Evolutionary conservation across 2,888 invertebrate species (phyloP), one percentile per base, ranked within the genome.

Genomic region (Pocota personata): DNA sequence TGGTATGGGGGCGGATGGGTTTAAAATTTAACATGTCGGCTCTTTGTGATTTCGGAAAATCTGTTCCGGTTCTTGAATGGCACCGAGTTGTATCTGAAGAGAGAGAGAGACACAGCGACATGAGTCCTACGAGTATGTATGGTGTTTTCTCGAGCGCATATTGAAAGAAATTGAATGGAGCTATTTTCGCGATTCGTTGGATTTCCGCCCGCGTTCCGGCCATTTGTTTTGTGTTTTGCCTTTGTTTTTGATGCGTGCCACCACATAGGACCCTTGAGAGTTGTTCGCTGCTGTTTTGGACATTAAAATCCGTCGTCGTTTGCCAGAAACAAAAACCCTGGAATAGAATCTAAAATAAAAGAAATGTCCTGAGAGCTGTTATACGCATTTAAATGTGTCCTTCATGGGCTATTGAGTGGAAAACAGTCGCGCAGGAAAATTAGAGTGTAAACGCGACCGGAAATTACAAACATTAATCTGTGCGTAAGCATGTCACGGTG

Each of bases 161-260:
- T 86, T 80, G 82, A 80, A 86, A 82, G 82, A 82, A 77, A 86
- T 82, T 86, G 76, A 82, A 86, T 77, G 84, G 72, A 82, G 82
- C 82, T 67, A 67, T 77, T 82, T 77, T 86, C 72, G 60, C 66
- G 62, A 72, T 76, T 79, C 79, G 76, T 86, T 86, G 60, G 60
- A 72, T 86, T 86, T 86, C 86, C 57, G 67, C 32, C 40, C 86
- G 86, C 86, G 86, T 86, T 80, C 76, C 67, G 67, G 62, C 66
- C 82, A 86, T 86, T 86, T 82, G 72, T 77, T 80, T 66, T 64
- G 57, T 24, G 84, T 19, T n/a, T 40, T 21, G 52, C 32, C 46
- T 60, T 76, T 80, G 72, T 76, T 77, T 67, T 72, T 71, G 66
- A 55, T 86, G 72, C 67, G 50, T 66, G 69, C 71, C 66, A 80